These are phyloP conservation scores for Cylas formicarius DNA, from an alignment of 1,140 invertebrate species.

Conservation along the genomic window DNA sequence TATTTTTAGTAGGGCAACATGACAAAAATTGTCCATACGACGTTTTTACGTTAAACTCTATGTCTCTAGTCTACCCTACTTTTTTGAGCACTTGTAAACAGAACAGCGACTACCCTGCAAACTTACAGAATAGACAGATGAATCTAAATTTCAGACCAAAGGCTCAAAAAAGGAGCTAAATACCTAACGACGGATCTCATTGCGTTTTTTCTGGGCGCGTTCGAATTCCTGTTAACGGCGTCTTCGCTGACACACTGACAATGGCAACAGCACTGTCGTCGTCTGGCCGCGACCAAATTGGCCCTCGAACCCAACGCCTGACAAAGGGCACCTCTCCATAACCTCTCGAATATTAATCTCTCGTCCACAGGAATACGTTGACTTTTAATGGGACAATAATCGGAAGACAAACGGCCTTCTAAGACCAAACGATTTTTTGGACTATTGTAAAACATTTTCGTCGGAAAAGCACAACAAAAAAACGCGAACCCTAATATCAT, in stretches of 20 bases:
- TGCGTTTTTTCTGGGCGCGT: constrained; percentile 41
- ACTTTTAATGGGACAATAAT: constrained; percentile 13
- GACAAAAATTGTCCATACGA: no score
- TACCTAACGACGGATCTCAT: constrained; percentile 58
- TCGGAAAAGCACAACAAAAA: no score
- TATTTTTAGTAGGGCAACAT: no score
- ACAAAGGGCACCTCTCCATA: constrained; percentile 55
- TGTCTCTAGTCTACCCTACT: no score
- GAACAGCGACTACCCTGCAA: no score
- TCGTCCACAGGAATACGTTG: constrained; percentile 45
- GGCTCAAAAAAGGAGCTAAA: not conserved
- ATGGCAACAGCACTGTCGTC: constrained; percentile 42
- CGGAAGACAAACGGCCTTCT: constrained; percentile 6
- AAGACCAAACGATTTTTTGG: constrained; percentile 11
- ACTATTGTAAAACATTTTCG: constrained; percentile 14
- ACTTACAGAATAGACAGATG: no score
- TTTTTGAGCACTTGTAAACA: no score
- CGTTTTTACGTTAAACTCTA: no score
- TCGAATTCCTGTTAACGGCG: constrained; percentile 4
- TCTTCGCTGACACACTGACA: constrained; percentile 30
- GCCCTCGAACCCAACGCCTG: constrained; percentile 40
- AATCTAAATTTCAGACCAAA: not conserved
- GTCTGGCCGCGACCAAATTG: constrained; percentile 26
- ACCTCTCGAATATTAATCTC: constrained; percentile 51
- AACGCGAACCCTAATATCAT: constrained; percentile 3